Percentiles rank a stretch among this genome's conserved stretches.
phyloP scores from a whole-genome alignment of 1,140 invertebrate species.

The Teleogryllus occipitalis region DNA sequence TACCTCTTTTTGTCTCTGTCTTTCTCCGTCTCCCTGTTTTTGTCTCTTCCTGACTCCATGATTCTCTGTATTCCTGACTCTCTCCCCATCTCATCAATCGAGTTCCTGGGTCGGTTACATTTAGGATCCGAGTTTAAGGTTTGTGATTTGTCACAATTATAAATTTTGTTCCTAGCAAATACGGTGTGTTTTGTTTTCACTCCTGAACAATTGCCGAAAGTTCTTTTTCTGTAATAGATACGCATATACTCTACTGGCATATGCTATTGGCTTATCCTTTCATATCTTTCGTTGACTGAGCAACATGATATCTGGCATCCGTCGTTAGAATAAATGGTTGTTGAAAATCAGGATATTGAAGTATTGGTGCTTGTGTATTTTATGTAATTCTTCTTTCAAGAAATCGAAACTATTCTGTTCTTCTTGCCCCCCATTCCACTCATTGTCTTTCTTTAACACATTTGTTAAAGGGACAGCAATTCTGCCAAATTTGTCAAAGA shows the following conservation, averaged over 20 bases:
- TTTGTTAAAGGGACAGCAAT: conserved; percentile 27
- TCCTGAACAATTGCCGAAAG: conserved; percentile 26
- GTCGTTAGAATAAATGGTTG: conserved; percentile 27
- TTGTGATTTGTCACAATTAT: conserved; percentile 27
- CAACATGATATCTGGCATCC: conserved; percentile 27
- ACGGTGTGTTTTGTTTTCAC: conserved; percentile 26
- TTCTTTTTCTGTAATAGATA: conserved; percentile 27
- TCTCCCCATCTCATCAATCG: no score
- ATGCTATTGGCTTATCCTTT: conserved; percentile 28
- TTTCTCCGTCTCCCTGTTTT: no score
- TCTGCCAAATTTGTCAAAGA: conserved; percentile 28
- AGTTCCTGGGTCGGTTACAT: no score
- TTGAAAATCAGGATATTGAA: conserved; percentile 28
- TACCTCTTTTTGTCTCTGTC: no score
- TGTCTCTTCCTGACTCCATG: no score
- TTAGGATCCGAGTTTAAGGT: conserved; percentile 24
- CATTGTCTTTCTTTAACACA: conserved; percentile 25
- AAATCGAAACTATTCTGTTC: conserved; percentile 21
- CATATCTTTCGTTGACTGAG: conserved; percentile 26
- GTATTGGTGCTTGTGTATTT: conserved; percentile 22
- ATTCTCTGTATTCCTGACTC: no score
- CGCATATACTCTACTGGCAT: conserved; percentile 28
- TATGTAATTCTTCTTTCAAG: conserved; percentile 19
- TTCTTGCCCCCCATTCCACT: conserved; percentile 20
- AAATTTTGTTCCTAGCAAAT: conserved; percentile 26